A percentile compares a stretch with the other conserved stretches of the same genome.
phyloP scores from a whole-genome alignment of 2,888 invertebrate genomes.

The Nesidiocoris tenuis region DNA sequence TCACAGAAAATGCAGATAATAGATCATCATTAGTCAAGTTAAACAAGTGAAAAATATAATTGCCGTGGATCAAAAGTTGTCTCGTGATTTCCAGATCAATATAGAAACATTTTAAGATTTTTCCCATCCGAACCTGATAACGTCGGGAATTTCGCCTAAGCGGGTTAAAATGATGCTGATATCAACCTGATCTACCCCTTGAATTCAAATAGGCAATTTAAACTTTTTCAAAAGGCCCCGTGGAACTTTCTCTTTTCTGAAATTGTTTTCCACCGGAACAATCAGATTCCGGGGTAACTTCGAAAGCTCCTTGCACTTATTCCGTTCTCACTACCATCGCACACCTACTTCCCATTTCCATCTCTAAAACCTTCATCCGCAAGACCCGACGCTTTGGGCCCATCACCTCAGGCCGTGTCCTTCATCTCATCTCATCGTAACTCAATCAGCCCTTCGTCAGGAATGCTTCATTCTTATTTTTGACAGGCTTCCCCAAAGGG shows the following conservation, averaged over 20 bases:
- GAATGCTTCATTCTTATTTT: background rate
- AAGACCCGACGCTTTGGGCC: background rate
- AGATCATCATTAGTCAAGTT: too few species aligned
- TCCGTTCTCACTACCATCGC: background rate
- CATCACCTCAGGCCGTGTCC: background rate
- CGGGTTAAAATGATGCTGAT: slow-evolving; percentile 35
- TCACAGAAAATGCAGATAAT: too few species aligned
- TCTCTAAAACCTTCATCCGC: background rate
- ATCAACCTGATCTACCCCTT: slow-evolving; percentile 28
- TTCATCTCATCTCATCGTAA: background rate
- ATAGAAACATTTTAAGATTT: too few species aligned
- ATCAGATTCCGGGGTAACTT: slow-evolving; percentile 37
- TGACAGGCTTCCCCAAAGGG: background rate
- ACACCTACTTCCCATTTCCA: background rate
- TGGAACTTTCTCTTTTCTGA: background rate
- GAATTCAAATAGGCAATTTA: slow-evolving; percentile 40
- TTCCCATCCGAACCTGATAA: background rate
- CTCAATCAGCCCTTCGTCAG: background rate
- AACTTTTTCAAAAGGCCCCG: slow-evolving; percentile 35
- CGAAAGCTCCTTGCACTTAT: slow-evolving; percentile 1
- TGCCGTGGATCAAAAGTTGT: too few species aligned
- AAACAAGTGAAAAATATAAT: too few species aligned
- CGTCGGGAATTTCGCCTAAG: background rate
- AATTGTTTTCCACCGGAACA: slow-evolving; percentile 34
- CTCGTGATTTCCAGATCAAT: too few species aligned